phyloP scores from a whole-genome alignment of 2,797 vertebrate genomes.

The Cuniculus paca region DNA sequence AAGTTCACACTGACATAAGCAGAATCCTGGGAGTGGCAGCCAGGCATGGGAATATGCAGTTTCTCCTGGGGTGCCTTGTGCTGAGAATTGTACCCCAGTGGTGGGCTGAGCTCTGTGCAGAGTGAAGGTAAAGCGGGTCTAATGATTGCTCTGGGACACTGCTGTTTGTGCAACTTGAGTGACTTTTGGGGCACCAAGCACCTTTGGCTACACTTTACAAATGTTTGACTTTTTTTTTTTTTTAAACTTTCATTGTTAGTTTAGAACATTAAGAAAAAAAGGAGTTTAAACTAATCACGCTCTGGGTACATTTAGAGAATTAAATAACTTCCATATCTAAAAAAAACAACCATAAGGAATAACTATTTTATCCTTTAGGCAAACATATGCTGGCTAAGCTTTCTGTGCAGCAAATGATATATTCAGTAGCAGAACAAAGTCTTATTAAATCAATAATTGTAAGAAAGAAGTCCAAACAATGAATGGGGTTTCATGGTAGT shows the following conservation, averaged over 20 bases:
- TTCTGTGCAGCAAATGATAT: neutral
- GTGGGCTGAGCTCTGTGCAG: fast-evolving
- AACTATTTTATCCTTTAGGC: slow-evolving; percentile 58
- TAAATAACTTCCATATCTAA: slow-evolving; percentile 7
- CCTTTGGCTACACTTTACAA: neutral
- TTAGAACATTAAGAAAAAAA: neutral
- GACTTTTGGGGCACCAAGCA: neutral
- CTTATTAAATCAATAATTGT: neutral
- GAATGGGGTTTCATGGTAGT: neutral
- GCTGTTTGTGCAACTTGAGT: neutral
- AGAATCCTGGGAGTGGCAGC: neutral
- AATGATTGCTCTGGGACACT: neutral
- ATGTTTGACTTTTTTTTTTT: neutral
- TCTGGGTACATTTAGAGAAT: slow-evolving; percentile 21
- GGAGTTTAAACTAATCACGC: neutral
- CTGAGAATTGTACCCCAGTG: neutral
- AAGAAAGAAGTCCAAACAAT: neutral
- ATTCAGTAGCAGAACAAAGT: slow-evolving; percentile 10
- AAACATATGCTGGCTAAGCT: neutral
- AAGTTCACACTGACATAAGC: neutral
- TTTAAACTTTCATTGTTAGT: neutral
- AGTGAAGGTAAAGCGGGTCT: neutral
- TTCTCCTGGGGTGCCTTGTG: neutral
- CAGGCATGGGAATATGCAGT: neutral
- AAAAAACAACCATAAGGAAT: neutral